Percentiles rank a stretch among this genome's conserved stretches.
Evolutionary conservation across 2,113 vertebrate species (phyloP).

Genomic region (Otis tarda): DNA sequence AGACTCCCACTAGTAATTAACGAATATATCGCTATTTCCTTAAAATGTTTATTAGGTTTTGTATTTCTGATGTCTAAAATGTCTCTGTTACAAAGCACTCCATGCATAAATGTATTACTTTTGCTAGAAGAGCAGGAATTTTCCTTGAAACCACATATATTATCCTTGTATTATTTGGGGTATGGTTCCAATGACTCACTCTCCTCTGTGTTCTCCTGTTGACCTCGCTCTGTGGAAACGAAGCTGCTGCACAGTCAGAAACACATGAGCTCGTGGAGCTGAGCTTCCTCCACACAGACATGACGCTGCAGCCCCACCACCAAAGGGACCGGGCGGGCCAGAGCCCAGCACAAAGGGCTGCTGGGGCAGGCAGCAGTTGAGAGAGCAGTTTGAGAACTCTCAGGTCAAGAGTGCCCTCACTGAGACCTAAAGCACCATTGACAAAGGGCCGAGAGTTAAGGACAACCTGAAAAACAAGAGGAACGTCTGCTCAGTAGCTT

Average conservation of each 20-base stretch:
- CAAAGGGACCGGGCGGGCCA: background rate
- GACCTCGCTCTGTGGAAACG: background rate
- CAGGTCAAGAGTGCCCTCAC: background rate
- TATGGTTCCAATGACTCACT: background rate
- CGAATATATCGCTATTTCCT: background rate
- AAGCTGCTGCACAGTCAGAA: background rate
- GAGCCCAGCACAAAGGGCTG: background rate
- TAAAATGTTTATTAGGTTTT: background rate
- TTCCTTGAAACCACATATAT: background rate
- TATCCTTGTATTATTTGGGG: background rate
- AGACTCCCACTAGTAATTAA: background rate
- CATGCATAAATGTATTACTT: background rate
- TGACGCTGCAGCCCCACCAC: too few relatives aligned
- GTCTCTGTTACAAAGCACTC: background rate
- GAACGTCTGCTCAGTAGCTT: background rate
- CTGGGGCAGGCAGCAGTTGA: accelerated
- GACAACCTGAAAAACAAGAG: background rate
- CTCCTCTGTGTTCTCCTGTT: background rate
- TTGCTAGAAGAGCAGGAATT: background rate
- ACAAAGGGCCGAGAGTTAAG: background rate
- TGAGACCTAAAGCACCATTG: background rate
- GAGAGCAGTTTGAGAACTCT: background rate
- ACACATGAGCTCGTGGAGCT: accelerated
- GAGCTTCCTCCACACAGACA: background rate
- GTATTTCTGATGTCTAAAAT: background rate